A percentile compares a stretch with the other conserved stretches of the same genome.
Conservation (phyloP, 2,888 invertebrate species). For the Pantelozetes paolii region DNA sequence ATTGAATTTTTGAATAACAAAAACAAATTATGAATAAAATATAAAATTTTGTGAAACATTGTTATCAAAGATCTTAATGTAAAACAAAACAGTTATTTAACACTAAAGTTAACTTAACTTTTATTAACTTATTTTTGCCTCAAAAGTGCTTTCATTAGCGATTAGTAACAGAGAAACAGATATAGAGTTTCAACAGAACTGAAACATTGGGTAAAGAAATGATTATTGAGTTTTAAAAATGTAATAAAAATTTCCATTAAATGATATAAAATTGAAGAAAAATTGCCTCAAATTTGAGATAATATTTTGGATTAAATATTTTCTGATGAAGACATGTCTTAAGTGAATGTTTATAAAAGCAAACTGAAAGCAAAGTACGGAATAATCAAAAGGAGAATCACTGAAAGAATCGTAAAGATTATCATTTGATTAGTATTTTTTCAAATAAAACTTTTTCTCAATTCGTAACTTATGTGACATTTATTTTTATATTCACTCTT, state of each 20-base stretch:
- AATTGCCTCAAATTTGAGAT: not conserved
- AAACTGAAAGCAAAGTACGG: not conserved
- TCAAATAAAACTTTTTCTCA: not conserved
- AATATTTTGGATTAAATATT: not conserved
- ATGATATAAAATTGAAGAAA: not conserved
- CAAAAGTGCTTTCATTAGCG: not conserved
- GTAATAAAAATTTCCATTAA: constrained; percentile 3
- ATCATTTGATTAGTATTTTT: constrained; percentile 24
- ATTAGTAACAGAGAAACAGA: not conserved
- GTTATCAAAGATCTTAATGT: constrained; percentile 1
- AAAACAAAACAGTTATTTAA: constrained; percentile 11
- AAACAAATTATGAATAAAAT: not conserved
- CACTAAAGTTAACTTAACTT: constrained; percentile 2
- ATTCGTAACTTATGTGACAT: constrained; percentile 33
- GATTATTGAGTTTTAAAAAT: constrained; percentile 20
- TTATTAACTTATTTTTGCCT: constrained; percentile 11
- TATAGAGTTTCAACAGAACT: not conserved
- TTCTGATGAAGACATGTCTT: constrained; percentile 28
- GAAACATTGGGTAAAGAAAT: not conserved
- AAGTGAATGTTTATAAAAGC: constrained; percentile 6
- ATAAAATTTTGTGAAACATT: not conserved
- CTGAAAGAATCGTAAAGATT: constrained; percentile 30
- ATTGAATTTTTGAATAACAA: no score
- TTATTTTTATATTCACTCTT: constrained; percentile 9
- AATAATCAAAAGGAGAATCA: not conserved